Base-by-base conservation (phyloP, 2,113 vertebrate species). In the Sula dactylatra region DNA sequence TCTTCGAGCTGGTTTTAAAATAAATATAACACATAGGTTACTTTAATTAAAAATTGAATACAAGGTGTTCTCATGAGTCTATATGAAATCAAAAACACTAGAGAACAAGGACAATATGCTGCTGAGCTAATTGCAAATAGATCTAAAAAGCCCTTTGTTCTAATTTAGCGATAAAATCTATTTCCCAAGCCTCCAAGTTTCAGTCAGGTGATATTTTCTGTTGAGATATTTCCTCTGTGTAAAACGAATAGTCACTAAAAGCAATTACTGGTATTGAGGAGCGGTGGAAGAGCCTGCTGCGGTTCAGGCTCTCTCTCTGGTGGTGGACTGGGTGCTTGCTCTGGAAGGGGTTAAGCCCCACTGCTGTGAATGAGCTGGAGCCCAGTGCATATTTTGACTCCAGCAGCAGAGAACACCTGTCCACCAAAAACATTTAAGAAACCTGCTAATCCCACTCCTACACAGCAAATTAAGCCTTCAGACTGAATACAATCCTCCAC, bases 331-430 rank as follows among this genome's bases (percentile, higher is more conserved):
- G 26, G 31, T 10, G 16, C 20, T 85, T 56, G 34, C 56, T 71
- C 74, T 52, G 54, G 15, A 52, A 18, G 18, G 32, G 3, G 1
- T 52, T 55, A 54, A 64, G 16, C 21, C 38, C 56, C 56, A 7
- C 55, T n/a, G 61, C 47, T 76, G 11, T 6, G 3, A 62, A 8
- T 1, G 19, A 79, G 38, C 25, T 36, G 11, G 27, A 85, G 6
- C 32, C 12, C 52, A 22, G 32, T 0, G 3, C 5, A 1, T 8
- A 7, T n/a, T 71, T 36, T 45, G 29, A 14, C 56, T 88, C 19
- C n/a, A 59, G 58, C 9, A 59, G 32, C 54, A 59, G 49, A 64
- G 81, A 80, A 31, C 29, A 79, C 27, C 82, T 88, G 65, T n/a
- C 44, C 70, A 84, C 15, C n/a, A n/a, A 86, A 47, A 74, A 40